phyloP scores from a whole-genome alignment of 2,797 vertebrate genomes.

The Poeciliopsis presidionis region DNA sequence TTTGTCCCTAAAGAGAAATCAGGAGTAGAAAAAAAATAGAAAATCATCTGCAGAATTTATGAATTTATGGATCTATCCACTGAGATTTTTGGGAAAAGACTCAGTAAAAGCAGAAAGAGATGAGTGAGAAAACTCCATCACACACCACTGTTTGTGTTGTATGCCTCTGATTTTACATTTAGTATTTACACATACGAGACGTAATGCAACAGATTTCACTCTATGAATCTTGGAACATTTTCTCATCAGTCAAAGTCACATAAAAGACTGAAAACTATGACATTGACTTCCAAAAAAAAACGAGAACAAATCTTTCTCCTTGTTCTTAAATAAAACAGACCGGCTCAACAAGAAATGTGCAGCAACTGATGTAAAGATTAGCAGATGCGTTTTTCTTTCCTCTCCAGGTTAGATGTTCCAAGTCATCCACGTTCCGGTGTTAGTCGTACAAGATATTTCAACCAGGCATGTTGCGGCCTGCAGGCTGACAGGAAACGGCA shows the following conservation, averaged over 20 bases:
- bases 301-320: background rate
- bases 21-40: background rate
- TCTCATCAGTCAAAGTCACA: background rate
- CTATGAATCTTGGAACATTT: background rate
- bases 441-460: background rate
- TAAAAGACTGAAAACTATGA: background rate
- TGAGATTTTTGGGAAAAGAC: background rate
- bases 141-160: background rate
- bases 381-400: background rate
- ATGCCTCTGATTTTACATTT: background rate
- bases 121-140: background rate
- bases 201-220: background rate
- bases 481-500: constrained; percentile 16
- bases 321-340: background rate
- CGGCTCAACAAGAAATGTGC: background rate
- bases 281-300: background rate
- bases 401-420: background rate
- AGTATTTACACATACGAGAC: background rate
- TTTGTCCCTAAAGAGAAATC: background rate
- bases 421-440: background rate
- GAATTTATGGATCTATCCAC: background rate
- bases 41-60: background rate
- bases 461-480: constrained; percentile 13
- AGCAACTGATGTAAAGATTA: background rate
- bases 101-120: background rate